Percentiles rank a stretch among this genome's conserved stretches.
Evolutionary conservation across 2,888 invertebrate genomes (phyloP).

Genomic region (Troides helena): DNA sequence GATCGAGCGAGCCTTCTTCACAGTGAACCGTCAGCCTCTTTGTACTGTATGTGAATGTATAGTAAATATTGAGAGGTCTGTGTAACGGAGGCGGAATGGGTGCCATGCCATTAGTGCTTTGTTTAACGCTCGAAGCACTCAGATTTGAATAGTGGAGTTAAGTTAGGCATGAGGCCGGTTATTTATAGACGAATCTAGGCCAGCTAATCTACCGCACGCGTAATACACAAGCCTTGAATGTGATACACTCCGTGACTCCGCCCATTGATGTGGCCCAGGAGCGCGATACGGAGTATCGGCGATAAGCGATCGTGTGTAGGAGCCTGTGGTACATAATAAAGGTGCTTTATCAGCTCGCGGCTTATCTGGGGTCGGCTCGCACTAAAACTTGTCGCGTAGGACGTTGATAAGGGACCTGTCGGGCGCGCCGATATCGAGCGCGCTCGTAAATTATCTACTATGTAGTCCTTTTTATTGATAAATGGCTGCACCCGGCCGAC

Average conservation of each 20-base stretch:
- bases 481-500: neutral
- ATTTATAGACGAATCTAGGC: constrained; percentile 1
- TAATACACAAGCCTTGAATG: neutral
- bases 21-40: too few relatives aligned
- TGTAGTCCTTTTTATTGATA: neutral
- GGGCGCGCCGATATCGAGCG: neutral
- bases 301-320: constrained; percentile 11
- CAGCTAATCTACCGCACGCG: neutral
- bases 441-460: constrained; percentile 2
- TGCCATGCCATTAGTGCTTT: too few relatives aligned
- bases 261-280: neutral
- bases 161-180: neutral
- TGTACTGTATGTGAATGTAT: too few relatives aligned
- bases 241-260: neutral
- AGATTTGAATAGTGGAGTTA: too few relatives aligned
- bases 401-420: constrained; percentile 14
- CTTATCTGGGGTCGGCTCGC: constrained; percentile 22
- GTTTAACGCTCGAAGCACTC: too few relatives aligned
- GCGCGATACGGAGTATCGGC: neutral
- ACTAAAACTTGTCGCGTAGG: constrained; percentile 20
- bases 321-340: constrained; percentile 16
- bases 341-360: constrained; percentile 16
- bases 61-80: too few relatives aligned
- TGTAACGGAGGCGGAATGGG: too few relatives aligned
- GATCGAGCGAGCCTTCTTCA: too few relatives aligned